Base-by-base conservation (phyloP, 2,113 vertebrate genomes). In the Megaceryle maxima region DNA sequence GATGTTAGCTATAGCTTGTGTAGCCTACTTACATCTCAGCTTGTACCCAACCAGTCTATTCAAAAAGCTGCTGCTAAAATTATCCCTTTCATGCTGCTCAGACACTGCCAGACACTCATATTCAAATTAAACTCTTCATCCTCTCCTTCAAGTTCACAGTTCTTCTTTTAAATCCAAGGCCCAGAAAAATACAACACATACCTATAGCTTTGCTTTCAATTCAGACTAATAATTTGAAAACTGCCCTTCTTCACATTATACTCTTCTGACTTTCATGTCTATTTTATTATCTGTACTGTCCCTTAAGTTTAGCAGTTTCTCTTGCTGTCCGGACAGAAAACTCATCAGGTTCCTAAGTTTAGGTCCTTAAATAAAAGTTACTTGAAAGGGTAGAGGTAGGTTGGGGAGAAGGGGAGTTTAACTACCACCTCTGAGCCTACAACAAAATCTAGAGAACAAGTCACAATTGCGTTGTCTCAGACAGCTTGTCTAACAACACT, bases 11-110 rank as follows among this genome's bases (percentile, higher is more conserved):
- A 19, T 24, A 72, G 79, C 31, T 70, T 79, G 18, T 37, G 39
- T 70, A 88, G 72, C 68, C 83, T 93, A 43, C 90, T 87, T 96
- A 63, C 1, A 88, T 68, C 83, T 93, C 88, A 76, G 88, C 83
- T 93, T 87, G 80, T 41, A 92, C 28, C 53, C 73, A 96, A 29
- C 53, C 53, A 29, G 31, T 7, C 57, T 62, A 79, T 91, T 88
- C 62, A 89, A 93, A 91, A 93, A 68, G 73, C 35, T 62, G 44
- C 57, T 82, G 73, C 88, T 93, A 96, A 96, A 97, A 93, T 96
- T 87, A 87, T 94, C 83, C 24, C 24, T 94, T 92, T 88, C 64
- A 72, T 86, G 66, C 80, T 82, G 53, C 73, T 83, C 76, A 83
- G 68, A 93, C 44, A 60, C 56, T 88, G 56, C 33, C 80, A 84